phyloP scores from a whole-genome alignment of 1,140 invertebrate genomes.

The Phthorimaea operculella region DNA sequence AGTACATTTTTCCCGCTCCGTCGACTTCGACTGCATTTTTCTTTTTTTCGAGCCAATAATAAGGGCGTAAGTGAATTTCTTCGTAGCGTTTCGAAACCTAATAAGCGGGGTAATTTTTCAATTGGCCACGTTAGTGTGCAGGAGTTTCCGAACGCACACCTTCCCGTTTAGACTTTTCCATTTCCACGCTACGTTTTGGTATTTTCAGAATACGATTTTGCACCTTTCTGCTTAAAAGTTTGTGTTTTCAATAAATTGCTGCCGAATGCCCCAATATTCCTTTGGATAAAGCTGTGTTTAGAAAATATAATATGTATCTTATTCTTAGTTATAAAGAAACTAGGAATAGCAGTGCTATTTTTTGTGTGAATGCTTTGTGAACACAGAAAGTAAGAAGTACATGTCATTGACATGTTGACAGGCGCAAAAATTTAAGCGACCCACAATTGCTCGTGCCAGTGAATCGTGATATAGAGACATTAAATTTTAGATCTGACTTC shows the following conservation, averaged over 20 bases:
- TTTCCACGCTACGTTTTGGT: no score
- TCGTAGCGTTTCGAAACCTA: constrained; percentile 39
- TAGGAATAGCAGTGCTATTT: no score
- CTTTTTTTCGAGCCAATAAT: constrained; percentile 32
- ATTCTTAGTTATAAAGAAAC: no score
- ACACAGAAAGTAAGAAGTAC: constrained; percentile 22
- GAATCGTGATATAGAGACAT: constrained; percentile 23
- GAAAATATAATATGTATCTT: no score
- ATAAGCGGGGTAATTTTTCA: constrained; percentile 64
- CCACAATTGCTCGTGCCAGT: constrained; percentile 42
- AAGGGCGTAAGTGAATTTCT: constrained; percentile 48
- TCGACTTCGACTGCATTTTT: constrained; percentile 28
- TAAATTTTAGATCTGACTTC: constrained; percentile 15
- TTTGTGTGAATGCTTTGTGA: no score
- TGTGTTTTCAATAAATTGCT: no score
- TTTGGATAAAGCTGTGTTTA: no score
- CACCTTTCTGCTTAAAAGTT: no score
- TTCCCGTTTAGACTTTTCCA: no score
- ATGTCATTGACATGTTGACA: constrained; percentile 56
- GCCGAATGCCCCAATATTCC: no score
- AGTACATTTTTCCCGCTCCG: constrained; percentile 41
- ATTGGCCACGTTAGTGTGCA: constrained; percentile 42
- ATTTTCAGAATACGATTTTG: no score
- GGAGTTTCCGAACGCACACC: constrained; percentile 22
- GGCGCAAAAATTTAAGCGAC: constrained; percentile 40